phyloP scores from a whole-genome alignment of 2,113 vertebrate genomes.

The Phyllostomus hastatus region DNA sequence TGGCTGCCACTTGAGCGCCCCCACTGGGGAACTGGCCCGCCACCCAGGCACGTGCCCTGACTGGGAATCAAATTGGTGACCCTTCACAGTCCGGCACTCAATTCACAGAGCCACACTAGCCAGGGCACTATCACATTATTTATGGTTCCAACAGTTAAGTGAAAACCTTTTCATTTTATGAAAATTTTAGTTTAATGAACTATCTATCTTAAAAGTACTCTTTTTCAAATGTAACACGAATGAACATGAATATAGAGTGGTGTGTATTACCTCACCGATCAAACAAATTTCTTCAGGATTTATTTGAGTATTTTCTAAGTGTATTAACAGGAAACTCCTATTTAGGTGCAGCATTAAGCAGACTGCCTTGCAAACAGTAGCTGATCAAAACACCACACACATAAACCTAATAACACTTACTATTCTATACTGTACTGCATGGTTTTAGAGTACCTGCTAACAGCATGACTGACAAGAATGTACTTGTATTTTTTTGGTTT shows the following conservation, averaged over 20 bases:
- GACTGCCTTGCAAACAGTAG: neutral
- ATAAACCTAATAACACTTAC: neutral
- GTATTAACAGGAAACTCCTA: neutral
- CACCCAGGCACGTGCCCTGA: too few relatives aligned
- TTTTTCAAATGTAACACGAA: slow-evolving; percentile 21
- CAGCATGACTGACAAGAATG: neutral
- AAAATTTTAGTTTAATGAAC: slow-evolving; percentile 31
- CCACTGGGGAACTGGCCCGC: too few relatives aligned
- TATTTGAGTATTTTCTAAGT: slow-evolving; percentile 31
- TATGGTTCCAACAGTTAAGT: slow-evolving; percentile 8
- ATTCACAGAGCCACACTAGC: too few relatives aligned
- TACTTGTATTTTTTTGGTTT: neutral
- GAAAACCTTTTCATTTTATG: slow-evolving; percentile 29
- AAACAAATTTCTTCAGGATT: neutral
- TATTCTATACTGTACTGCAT: neutral
- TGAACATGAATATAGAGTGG: neutral
- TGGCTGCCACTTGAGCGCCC: too few relatives aligned
- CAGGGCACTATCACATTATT: neutral
- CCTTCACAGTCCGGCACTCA: too few relatives aligned
- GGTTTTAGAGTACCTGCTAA: neutral
- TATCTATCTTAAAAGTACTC: neutral
- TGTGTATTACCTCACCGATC: neutral
- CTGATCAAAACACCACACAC: neutral
- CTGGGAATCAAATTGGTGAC: too few relatives aligned
- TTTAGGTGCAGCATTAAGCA: neutral